These are phyloP conservation scores for Taeniopygia guttata DNA, from an alignment of 2,797 vertebrate species.

Conservation along the genomic window DNA sequence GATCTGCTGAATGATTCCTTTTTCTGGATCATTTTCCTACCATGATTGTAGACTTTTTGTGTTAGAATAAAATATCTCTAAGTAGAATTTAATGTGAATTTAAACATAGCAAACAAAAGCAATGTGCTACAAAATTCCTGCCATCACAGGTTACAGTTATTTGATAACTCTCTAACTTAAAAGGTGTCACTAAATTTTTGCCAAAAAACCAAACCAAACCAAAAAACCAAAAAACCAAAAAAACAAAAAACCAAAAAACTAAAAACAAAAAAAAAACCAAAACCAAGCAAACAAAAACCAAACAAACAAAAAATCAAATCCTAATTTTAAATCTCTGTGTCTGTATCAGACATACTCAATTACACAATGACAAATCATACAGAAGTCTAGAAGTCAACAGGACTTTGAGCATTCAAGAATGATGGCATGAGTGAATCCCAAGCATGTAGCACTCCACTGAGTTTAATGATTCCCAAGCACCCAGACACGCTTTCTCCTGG, in stretches of 20 bases:
- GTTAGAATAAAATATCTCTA: constrained; percentile 45
- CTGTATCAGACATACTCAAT: background rate
- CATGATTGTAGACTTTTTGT: background rate
- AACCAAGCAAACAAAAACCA: background rate
- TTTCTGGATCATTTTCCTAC: constrained; percentile 20
- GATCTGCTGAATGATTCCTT: constrained; percentile 6
- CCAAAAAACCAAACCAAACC: background rate
- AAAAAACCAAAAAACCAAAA: no score
- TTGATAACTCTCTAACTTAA: background rate
- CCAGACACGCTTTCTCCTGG: background rate
- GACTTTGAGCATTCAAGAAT: background rate
- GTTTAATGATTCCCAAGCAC: background rate
- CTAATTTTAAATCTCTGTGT: background rate
- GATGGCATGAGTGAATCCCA: background rate
- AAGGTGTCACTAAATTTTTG: background rate
- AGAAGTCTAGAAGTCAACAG: background rate
- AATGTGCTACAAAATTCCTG: background rate
- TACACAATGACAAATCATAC: background rate
- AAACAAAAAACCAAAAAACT: background rate
- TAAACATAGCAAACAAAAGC: constrained; percentile 2
- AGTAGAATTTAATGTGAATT: constrained; percentile 48
- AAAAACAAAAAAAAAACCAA: background rate
- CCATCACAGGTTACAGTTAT: background rate
- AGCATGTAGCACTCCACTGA: background rate
- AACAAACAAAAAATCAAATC: background rate